phyloP scores from a whole-genome alignment of 2,888 invertebrate genomes.

The Agrochola lychnidis region DNA sequence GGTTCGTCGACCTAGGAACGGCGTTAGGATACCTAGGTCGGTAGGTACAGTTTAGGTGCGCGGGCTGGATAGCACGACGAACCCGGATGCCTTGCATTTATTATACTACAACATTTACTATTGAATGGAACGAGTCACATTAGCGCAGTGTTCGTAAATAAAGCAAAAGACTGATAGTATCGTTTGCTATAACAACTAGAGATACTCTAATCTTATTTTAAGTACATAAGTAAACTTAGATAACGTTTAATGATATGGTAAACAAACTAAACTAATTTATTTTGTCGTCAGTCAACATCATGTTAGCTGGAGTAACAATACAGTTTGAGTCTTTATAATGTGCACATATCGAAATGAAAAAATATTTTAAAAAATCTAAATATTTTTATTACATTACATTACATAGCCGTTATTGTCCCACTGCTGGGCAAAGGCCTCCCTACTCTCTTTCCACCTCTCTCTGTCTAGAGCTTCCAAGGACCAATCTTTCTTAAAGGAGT shows the following conservation, averaged over 20 bases:
- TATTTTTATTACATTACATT: no score
- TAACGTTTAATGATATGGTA: neutral
- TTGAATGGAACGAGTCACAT: conserved; percentile 35
- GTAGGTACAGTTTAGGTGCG: conserved; percentile 76
- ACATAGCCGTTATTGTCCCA: no score
- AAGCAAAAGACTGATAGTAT: conserved; percentile 15
- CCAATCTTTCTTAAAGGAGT: no score
- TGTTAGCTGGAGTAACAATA: conserved; percentile 3
- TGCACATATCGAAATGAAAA: no score
- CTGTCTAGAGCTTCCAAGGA: no score
- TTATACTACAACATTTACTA: conserved; percentile 66
- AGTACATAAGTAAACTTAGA: conserved; percentile 13
- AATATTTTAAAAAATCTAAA: no score
- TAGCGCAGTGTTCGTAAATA: conserved; percentile 24
- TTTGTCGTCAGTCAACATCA: neutral
- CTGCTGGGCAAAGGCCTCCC: no score
- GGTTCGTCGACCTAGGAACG: conserved; percentile 86
- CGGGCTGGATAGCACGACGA: conserved; percentile 81
- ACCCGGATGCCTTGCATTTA: conserved; percentile 81
- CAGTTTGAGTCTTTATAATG: no score
- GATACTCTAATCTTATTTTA: conserved; percentile 22
- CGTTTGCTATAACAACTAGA: conserved; percentile 9
- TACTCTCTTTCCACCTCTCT: no score
- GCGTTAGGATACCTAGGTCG: conserved; percentile 84
- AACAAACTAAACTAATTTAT: neutral